Evolutionary conservation across 2,888 invertebrate genomes (phyloP), one percentile per base, ranked within the genome.

Genomic region (Catonia carolina): DNA sequence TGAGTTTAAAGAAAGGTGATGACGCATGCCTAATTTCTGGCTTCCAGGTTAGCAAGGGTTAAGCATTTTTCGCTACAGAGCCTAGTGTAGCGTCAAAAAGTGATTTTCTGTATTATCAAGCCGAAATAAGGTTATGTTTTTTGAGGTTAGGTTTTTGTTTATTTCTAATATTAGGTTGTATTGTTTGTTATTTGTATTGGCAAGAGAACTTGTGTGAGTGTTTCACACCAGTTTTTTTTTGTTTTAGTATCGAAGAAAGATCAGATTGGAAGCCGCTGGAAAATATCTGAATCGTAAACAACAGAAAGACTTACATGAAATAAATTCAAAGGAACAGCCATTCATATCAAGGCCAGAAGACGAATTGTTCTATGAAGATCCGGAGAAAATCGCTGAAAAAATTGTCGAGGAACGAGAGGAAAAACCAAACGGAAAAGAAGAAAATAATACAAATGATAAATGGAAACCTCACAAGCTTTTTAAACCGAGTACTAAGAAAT

Each of bases 241-340:
- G n/a, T 71, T 73, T 33, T 68, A 82, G 78, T 81, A 86, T 67
- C 81, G 94, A 18, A 84, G 86, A 69, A 78, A 83, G 49, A 68
- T 86, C 52, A 82, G 79, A 45, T 81, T 82, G 69, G 77, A 78
- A 56, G 83, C 84, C 61, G 84, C 83, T 39, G 78, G 80, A 58
- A 86, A 89, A 69, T 96, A 95, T 71, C 77, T 85, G 33, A 83
- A 85, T 65, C 80, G 86, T 66, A 75, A 92, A 55, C 84, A 89
- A 65, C 87, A 91, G 67, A 94, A 92, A 74, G 80, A 84, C 20
- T 77, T 83, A 20, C 81, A 82, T 65, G 83, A 87, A 71, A 80
- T 82, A 1, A 84, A 84, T 14, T 82, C 82, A 66, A 88, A 90
- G 0, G 80, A 82, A 67, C 78, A 82, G 50, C 83, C 84, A 1